Percentiles rank a stretch among this genome's conserved stretches.
These are phyloP conservation scores for Chironomus striatipennis DNA, from an alignment of 1,140 invertebrate genomes.

Conservation along the genomic window DNA sequence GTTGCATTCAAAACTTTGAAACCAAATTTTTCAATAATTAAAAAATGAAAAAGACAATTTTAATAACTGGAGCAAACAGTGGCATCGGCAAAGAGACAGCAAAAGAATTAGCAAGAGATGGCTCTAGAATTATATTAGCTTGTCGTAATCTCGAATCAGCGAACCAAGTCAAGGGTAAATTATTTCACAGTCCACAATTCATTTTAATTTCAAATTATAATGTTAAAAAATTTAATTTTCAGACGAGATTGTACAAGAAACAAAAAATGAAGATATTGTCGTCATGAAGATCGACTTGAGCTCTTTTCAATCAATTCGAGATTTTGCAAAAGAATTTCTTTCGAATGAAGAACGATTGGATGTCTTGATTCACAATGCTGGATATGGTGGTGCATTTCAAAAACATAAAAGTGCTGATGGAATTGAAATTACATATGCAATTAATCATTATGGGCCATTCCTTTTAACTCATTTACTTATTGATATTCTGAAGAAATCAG, in stretches of 20 bases:
- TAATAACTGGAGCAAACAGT: constrained; percentile 71
- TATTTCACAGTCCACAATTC: too few species aligned
- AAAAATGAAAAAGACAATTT: constrained; percentile 54
- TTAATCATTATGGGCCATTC: constrained; percentile 77
- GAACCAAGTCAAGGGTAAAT: constrained; percentile 41
- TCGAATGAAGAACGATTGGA: constrained; percentile 57
- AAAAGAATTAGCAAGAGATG: constrained; percentile 51
- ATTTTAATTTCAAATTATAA: too few species aligned
- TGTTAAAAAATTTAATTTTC: constrained; percentile 35
- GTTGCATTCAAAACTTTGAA: too few species aligned
- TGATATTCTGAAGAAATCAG: constrained; percentile 65
- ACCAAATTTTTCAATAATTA: too few species aligned
- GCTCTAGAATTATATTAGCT: constrained; percentile 56
- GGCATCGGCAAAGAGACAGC: constrained; percentile 75
- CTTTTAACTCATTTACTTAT: constrained; percentile 56
- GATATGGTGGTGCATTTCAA: constrained; percentile 55
- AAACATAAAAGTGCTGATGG: constrained; percentile 58
- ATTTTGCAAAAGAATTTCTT: constrained; percentile 54
- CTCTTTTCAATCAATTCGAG: constrained; percentile 52
- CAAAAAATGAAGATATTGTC: constrained; percentile 47
- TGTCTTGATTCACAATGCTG: constrained; percentile 79
- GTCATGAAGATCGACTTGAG: constrained; percentile 56
- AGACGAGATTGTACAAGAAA: constrained; percentile 46
- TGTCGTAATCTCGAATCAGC: constrained; percentile 51
- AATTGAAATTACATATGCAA: constrained; percentile 70